phyloP scores from a whole-genome alignment of 2,113 vertebrate genomes.

The Eleginops maclovinus region DNA sequence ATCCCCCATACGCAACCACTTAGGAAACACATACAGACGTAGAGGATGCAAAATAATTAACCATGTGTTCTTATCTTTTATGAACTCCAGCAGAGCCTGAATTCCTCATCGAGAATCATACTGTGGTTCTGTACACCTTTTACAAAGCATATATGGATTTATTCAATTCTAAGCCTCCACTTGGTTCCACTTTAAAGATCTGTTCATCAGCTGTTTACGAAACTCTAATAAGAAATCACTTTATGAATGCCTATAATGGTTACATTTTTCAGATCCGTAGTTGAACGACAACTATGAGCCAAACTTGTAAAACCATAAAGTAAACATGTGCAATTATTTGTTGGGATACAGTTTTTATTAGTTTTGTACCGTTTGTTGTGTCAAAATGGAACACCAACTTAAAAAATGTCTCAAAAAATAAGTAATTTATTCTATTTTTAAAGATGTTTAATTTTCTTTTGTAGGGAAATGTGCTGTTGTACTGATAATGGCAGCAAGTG shows the following conservation, averaged over 20 bases:
- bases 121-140: neutral
- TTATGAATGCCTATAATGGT: too few species aligned
- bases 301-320: neutral
- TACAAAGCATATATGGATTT: neutral
- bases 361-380: neutral
- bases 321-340: neutral
- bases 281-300: too few species aligned
- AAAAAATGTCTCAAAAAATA: neutral
- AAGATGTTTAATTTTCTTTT: too few species aligned
- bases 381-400: neutral
- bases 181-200: neutral
- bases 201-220: neutral
- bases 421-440: too few species aligned
- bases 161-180: neutral
- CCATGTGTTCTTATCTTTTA: neutral
- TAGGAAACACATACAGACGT: slow-evolving; percentile 12
- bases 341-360: neutral
- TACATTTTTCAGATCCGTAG: too few species aligned
- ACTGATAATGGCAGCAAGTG: neutral
- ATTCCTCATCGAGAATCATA: neutral
- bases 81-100: neutral
- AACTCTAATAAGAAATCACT: neutral
- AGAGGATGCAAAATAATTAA: slow-evolving; percentile 12
- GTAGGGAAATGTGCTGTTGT: too few species aligned
- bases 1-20: slow-evolving; percentile 22